A percentile compares a stretch with the other conserved stretches of the same genome.
Conservation (phyloP, 2,113 vertebrate genomes). For the Antechinus flavipes region DNA sequence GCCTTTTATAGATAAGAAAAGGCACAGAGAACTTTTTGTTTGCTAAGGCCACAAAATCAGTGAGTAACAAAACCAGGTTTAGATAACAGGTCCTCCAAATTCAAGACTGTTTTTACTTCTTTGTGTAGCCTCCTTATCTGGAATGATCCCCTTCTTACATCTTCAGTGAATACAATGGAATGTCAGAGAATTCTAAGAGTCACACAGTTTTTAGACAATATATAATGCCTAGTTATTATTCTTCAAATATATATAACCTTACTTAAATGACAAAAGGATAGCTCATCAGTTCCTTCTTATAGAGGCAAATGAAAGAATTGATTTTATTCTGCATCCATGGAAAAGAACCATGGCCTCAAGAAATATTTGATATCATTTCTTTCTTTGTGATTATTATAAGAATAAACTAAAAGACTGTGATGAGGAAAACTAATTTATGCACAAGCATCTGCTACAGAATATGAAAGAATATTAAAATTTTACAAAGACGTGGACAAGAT, state of each 20-base stretch:
- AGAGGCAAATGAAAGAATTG: not conserved
- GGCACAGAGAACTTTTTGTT: not conserved
- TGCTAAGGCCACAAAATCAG: not conserved
- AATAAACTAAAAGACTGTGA: not conserved
- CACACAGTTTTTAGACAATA: not conserved
- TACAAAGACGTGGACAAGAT: not conserved
- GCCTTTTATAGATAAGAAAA: not conserved
- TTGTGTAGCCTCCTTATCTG: not conserved
- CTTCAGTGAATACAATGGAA: too few species aligned
- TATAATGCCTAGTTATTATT: not conserved
- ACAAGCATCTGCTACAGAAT: not conserved
- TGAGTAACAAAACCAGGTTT: not conserved
- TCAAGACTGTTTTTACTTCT: not conserved
- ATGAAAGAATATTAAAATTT: not conserved
- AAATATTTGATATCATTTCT: not conserved
- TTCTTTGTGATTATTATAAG: not conserved
- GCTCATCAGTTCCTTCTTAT: not conserved
- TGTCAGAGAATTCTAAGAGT: not conserved
- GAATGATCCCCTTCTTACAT: not conserved
- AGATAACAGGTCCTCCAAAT: not conserved
- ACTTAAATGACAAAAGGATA: not conserved
- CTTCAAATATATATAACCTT: not conserved
- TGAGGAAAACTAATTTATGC: not conserved
- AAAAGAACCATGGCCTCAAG: not conserved
- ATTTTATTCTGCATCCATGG: not conserved